phyloP scores from a whole-genome alignment of 2,888 invertebrate species.

The Bruchidius siliquastri region DNA sequence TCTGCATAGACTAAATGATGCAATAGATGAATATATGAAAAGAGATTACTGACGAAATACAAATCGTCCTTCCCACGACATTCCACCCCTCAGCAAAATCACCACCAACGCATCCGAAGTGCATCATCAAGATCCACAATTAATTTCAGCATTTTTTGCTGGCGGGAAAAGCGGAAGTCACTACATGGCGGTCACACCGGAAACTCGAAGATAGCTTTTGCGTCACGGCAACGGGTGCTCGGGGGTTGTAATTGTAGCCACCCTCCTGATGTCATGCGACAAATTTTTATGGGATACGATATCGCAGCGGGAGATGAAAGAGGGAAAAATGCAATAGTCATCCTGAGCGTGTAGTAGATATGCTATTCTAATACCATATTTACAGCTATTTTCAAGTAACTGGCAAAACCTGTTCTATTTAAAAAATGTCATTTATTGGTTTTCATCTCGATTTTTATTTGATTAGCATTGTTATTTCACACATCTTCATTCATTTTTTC shows the following conservation, averaged over 20 bases:
- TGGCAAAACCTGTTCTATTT: too few relatives aligned
- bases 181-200: slow-evolving; percentile 33
- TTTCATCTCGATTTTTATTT: too few relatives aligned
- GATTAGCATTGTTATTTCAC: too few relatives aligned
- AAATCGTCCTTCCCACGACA: not conserved
- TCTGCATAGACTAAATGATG: too few relatives aligned
- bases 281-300: slow-evolving; percentile 43
- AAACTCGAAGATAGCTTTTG: slow-evolving; percentile 34
- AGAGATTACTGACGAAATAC: too few relatives aligned
- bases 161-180: slow-evolving; percentile 32
- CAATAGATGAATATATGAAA: too few relatives aligned
- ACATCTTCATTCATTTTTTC: too few relatives aligned
- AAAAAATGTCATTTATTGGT: too few relatives aligned
- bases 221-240: slow-evolving; percentile 40
- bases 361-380: not conserved
- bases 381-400: too few relatives aligned
- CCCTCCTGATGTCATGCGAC: slow-evolving; percentile 36
- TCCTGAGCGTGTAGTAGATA: not conserved
- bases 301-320: slow-evolving; percentile 24
- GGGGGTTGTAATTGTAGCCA: slow-evolving; percentile 41
- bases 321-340: not conserved
- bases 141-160: not conserved
- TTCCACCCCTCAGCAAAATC: not conserved
- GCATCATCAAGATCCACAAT: not conserved
- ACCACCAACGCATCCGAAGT: not conserved